Conservation (phyloP, 2,797 vertebrate species). For the Mus minutoides region DNA sequence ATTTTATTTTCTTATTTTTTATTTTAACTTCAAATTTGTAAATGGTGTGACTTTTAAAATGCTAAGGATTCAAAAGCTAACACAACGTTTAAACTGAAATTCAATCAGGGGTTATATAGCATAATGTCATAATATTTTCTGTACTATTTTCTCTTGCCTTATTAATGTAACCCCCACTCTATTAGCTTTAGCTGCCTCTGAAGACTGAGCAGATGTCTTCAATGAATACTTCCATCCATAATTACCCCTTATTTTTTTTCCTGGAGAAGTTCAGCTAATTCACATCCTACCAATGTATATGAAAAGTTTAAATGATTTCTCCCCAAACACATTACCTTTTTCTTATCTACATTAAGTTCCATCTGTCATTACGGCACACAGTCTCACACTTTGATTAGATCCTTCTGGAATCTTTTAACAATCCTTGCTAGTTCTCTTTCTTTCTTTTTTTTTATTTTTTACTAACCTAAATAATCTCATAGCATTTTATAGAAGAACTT, state of each 20-base stretch:
- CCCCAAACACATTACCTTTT: constrained; percentile 78
- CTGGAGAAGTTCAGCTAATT: constrained; percentile 82
- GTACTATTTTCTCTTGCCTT: constrained; percentile 81
- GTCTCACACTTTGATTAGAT: constrained; percentile 84
- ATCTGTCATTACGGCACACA: constrained; percentile 82
- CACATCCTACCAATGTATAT: constrained; percentile 81
- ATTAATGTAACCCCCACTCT: constrained; percentile 83
- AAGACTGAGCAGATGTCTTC: constrained; percentile 83
- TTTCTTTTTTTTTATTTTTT: constrained; percentile 54
- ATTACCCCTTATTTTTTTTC: constrained; percentile 80
- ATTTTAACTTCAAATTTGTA: constrained; percentile 60
- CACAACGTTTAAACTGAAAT: constrained; percentile 71
- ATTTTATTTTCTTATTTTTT: not conserved
- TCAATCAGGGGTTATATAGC: constrained; percentile 77
- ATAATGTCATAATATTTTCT: constrained; percentile 84
- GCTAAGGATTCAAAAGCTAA: constrained; percentile 60
- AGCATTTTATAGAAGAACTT: constrained; percentile 77
- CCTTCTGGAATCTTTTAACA: constrained; percentile 81
- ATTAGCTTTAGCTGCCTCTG: constrained; percentile 82
- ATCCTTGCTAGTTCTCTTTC: constrained; percentile 67
- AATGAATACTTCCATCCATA: constrained; percentile 82
- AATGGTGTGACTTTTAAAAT: constrained; percentile 69
- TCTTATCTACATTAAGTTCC: constrained; percentile 84
- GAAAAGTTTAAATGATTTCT: constrained; percentile 83
- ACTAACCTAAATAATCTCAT: constrained; percentile 82